Conservation (phyloP, 1,140 invertebrate species). For the Lordiphosa stackelbergi region DNA sequence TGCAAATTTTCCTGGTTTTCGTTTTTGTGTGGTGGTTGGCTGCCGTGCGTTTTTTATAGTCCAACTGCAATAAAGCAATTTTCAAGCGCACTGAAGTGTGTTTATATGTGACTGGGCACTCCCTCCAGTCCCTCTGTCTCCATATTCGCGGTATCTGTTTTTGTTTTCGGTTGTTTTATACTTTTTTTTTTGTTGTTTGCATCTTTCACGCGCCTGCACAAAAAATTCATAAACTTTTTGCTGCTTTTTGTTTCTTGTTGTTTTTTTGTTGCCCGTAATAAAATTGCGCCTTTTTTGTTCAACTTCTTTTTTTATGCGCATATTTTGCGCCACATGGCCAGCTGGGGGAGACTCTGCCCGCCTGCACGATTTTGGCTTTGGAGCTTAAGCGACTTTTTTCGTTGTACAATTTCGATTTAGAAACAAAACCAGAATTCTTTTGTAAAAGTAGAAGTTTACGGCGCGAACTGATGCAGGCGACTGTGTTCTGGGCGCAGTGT, state of each 20-base stretch:
- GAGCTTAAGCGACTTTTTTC: slow-evolving; percentile 39
- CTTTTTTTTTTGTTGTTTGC: slow-evolving; percentile 47
- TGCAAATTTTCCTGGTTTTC: slow-evolving; percentile 67
- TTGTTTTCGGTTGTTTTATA: slow-evolving; percentile 31
- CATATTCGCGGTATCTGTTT: slow-evolving; percentile 39
- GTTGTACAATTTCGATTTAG: neutral
- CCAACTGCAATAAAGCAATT: slow-evolving; percentile 74
- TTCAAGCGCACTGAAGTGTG: slow-evolving; percentile 74
- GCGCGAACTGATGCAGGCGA: slow-evolving; percentile 49
- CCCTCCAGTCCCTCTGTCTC: slow-evolving; percentile 26
- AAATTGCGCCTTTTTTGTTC: slow-evolving; percentile 64
- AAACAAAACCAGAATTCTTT: slow-evolving; percentile 2
- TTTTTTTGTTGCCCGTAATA: slow-evolving; percentile 47
- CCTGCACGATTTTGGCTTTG: slow-evolving; percentile 21
- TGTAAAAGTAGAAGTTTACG: slow-evolving; percentile 39
- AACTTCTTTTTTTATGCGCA: slow-evolving; percentile 70
- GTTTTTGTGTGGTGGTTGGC: slow-evolving; percentile 22
- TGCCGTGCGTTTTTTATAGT: slow-evolving; percentile 73
- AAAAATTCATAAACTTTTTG: slow-evolving; percentile 75
- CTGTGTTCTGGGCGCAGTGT: slow-evolving; percentile 58
- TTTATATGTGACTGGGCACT: slow-evolving; percentile 69
- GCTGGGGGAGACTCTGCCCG: slow-evolving; percentile 16
- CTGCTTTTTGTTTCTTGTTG: slow-evolving; percentile 37
- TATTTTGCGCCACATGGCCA: slow-evolving; percentile 72
- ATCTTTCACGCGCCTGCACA: slow-evolving; percentile 73